Evolutionary conservation across 2,888 invertebrate genomes (phyloP).

Genomic region (Margaritifera margaritifera): DNA sequence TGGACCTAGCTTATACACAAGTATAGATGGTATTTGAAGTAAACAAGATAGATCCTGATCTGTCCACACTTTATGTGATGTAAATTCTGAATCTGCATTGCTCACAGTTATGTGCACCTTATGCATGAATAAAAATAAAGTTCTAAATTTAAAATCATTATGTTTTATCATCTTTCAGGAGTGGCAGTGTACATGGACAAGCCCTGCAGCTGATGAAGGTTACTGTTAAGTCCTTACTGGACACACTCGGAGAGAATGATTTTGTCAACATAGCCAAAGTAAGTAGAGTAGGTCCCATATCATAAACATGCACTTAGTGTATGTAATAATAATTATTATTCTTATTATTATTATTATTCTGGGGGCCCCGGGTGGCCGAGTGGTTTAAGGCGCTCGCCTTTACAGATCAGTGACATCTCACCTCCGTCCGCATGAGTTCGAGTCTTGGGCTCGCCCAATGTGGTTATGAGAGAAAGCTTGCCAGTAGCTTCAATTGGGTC

Average conservation of each 20-base stretch:
- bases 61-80: too few relatives aligned
- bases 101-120: background rate
- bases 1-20: too few relatives aligned
- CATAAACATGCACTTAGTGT: background rate
- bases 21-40: too few relatives aligned
- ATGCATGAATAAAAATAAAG: background rate
- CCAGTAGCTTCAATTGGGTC: too few relatives aligned
- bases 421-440: too few relatives aligned
- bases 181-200: slow-evolving; percentile 75
- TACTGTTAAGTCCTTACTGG: slow-evolving; percentile 74
- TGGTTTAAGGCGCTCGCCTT: too few relatives aligned
- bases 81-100: too few relatives aligned
- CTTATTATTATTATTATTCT: background rate
- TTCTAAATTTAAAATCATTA: background rate
- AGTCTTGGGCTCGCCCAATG: too few relatives aligned
- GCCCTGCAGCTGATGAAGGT: slow-evolving; percentile 75
- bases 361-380: too few relatives aligned
- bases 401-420: too few relatives aligned
- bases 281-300: slow-evolving; percentile 29
- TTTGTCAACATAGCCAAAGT: slow-evolving; percentile 75
- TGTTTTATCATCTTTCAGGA: slow-evolving; percentile 58
- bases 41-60: too few relatives aligned
- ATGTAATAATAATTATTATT: background rate
- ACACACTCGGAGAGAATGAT: slow-evolving; percentile 75
- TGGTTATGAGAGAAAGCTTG: too few relatives aligned